A percentile compares a stretch with the other conserved stretches of the same genome.
phyloP scores from a whole-genome alignment of 2,113 vertebrate genomes.

The Ploceus nigricollis region DNA sequence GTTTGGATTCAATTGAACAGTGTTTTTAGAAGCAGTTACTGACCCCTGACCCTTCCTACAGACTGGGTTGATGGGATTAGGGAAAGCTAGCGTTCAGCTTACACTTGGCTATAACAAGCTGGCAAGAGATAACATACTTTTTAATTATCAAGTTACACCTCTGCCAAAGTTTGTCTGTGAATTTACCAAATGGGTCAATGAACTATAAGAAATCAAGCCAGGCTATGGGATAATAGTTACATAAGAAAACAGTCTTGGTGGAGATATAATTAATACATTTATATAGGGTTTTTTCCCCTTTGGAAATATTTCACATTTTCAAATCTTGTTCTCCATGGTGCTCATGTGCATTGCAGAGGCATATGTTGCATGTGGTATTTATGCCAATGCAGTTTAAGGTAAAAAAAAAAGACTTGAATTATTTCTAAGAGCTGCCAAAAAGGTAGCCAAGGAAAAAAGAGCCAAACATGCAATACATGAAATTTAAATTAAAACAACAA shows the following conservation, averaged over 20 bases:
- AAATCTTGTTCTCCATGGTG: not conserved
- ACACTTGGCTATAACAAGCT: slow-evolving; percentile 80
- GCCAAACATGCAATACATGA: not conserved
- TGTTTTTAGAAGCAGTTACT: slow-evolving; percentile 82
- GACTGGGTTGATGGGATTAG: slow-evolving; percentile 83
- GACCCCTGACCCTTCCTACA: slow-evolving; percentile 80
- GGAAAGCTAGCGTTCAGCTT: slow-evolving; percentile 77
- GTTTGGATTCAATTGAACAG: slow-evolving; percentile 75
- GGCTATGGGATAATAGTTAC: not conserved
- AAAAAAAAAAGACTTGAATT: not conserved
- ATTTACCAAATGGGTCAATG: slow-evolving; percentile 68
- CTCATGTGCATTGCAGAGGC: not conserved
- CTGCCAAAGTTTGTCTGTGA: slow-evolving; percentile 74
- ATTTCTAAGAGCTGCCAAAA: not conserved
- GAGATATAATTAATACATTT: not conserved
- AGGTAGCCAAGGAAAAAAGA: not conserved
- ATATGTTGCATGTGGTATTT: not conserved
- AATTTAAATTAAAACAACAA: not conserved
- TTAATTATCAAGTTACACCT: slow-evolving; percentile 83
- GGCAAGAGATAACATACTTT: slow-evolving; percentile 83
- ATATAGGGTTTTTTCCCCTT: not conserved
- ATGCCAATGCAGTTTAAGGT: not conserved
- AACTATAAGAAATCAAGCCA: slow-evolving; percentile 27
- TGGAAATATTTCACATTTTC: not conserved
- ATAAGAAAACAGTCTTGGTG: not conserved